Evolutionary conservation across 2,113 vertebrate genomes (phyloP), one percentile per base, ranked within the genome.

Genomic region (Siphamia tubifer): DNA sequence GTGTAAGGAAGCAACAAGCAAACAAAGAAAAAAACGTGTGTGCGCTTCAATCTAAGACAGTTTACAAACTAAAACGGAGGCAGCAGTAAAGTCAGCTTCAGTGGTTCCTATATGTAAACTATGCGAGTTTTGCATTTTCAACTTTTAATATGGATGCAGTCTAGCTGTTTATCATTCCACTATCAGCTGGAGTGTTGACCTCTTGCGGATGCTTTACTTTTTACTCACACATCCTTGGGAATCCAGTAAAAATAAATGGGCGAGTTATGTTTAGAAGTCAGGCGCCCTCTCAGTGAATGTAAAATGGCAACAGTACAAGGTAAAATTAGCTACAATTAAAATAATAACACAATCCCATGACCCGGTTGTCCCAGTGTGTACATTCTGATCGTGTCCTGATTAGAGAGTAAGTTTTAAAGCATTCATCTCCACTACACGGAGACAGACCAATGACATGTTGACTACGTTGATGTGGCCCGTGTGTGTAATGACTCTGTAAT

Each of bases 401-500:
- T 83, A 85, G 65, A 90, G 88, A 27, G 74, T 42, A 28, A 38
- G 20, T 45, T 64, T 43, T 30, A 25, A 42, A 55, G 40, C 52
- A 0, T 49, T 71, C 51, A 20, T 77, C 70, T 61, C 42, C 10
- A n/a, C 54, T 67, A 70, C 70, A 53, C 36, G 21, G 23, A 56
- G 39, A 55, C 56, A 36, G 52, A 45, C 31, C 38, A 42, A 60
- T 51, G 45, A 34, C 61, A 43, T 43, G 77, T 68, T 47, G 39
- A 76, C 75, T 12, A 52, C 53, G 20, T 28, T 79, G 84, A 88
- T 80, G 88, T 86, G 83, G 84, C 48, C 4, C 0, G 3, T 32
- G 76, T 35, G 63, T 68, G 64, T 73, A 77, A 84, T 85, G 80
- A 77, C 56, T 12, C 44, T 78, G 77, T 71, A 66, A 69, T 88